Conservation (phyloP, 2,797 vertebrate species). For the Sitta carolinensis region DNA sequence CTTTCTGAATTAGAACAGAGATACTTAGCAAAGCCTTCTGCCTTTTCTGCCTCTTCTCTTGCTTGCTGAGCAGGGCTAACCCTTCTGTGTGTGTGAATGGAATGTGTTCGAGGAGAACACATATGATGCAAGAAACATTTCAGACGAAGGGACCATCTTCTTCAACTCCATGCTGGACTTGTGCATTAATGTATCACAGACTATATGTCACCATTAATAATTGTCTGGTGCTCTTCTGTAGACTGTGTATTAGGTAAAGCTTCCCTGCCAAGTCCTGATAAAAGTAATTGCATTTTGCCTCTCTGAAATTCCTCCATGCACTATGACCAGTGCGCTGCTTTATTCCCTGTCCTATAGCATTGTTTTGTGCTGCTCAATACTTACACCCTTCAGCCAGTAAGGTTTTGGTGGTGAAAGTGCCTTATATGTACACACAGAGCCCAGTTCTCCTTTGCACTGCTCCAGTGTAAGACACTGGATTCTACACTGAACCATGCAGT, state of each 20-base stretch:
- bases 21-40: slow-evolving; percentile 44
- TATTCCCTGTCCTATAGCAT: neutral
- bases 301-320: neutral
- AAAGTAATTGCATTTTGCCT: neutral
- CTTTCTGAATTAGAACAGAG: slow-evolving; percentile 61
- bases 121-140: neutral
- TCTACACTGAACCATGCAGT: neutral
- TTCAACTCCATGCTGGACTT: neutral
- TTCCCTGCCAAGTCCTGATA: neutral
- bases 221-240: neutral
- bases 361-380: neutral
- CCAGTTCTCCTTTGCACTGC: neutral
- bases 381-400: neutral
- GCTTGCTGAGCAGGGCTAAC: slow-evolving; percentile 35
- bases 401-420: neutral
- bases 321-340: neutral
- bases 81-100: neutral
- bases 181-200: neutral
- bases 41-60: slow-evolving; percentile 40
- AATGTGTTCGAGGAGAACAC: neutral
- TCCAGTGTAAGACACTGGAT: neutral
- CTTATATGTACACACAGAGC: neutral
- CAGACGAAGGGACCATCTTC: neutral
- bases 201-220: neutral
- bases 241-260: neutral